These are phyloP conservation scores for Athalia circularis DNA, from an alignment of 2,888 invertebrate genomes.

Conservation along the genomic window DNA sequence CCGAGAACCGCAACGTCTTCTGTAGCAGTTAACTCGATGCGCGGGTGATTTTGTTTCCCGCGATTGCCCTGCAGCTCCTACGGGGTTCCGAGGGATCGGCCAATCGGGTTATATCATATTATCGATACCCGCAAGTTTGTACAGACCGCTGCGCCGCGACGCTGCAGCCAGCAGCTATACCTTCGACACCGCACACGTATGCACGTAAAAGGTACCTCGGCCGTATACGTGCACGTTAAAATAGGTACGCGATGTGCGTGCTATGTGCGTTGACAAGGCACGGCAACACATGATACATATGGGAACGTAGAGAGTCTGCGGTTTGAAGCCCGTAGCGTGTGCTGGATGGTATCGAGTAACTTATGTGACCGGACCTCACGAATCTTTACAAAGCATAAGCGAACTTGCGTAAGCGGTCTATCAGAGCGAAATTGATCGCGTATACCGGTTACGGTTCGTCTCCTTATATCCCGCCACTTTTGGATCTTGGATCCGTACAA, in stretches of 20 bases:
- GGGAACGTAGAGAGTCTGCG: slow-evolving; percentile 73
- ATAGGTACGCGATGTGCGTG: not conserved
- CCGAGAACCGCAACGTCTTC: slow-evolving; percentile 70
- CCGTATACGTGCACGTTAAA: not conserved
- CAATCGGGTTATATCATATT: not conserved
- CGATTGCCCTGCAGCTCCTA: slow-evolving; percentile 5
- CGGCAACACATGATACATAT: slow-evolving; percentile 73
- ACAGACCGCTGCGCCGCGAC: too few relatives aligned
- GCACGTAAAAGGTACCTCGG: not conserved
- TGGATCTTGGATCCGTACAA: slow-evolving; percentile 3
- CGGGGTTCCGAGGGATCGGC: slow-evolving; percentile 14
- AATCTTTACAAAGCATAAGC: slow-evolving; percentile 45
- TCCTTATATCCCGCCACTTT: slow-evolving; percentile 1
- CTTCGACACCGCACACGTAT: too few relatives aligned
- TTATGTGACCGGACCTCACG: slow-evolving; percentile 61
- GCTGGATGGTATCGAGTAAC: slow-evolving; percentile 62
- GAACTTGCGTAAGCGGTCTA: slow-evolving; percentile 44
- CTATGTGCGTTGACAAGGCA: slow-evolving; percentile 40
- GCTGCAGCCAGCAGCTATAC: too few relatives aligned
- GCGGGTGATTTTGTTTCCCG: slow-evolving; percentile 41
- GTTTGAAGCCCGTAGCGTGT: slow-evolving; percentile 72
- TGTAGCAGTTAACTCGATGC: slow-evolving; percentile 65
- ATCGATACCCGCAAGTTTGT: too few relatives aligned
- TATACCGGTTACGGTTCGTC: slow-evolving; percentile 42
- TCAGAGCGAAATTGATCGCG: slow-evolving; percentile 45